Evolutionary conservation across 2,113 vertebrate species (phyloP).

Genomic region (Colinus virginianus): DNA sequence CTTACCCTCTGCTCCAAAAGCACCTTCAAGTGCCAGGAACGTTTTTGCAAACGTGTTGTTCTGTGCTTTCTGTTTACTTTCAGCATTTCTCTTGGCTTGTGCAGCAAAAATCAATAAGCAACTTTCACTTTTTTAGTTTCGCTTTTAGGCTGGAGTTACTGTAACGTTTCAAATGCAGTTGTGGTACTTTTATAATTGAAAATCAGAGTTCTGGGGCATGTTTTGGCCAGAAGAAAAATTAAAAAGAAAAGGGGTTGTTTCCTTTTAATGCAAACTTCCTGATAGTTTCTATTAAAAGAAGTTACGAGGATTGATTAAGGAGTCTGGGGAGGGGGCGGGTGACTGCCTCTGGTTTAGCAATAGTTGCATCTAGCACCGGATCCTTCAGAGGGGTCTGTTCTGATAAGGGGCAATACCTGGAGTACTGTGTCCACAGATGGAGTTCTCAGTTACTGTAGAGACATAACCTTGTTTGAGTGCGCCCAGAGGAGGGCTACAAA

Average conservation of each 20-base stretch:
- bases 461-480: too few relatives aligned
- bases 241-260: not conserved
- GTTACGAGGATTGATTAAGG: not conserved
- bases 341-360: not conserved
- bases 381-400: not conserved
- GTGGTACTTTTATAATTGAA: constrained; percentile 33
- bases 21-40: not conserved
- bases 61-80: constrained; percentile 47
- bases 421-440: too few relatives aligned
- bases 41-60: not conserved
- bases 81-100: constrained; percentile 25
- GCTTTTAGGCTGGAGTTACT: constrained; percentile 57
- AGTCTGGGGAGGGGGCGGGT: not conserved
- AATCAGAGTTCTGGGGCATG: not conserved
- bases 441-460: too few relatives aligned
- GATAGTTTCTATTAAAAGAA: not conserved
- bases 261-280: not conserved
- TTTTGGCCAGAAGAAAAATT: not conserved
- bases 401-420: not conserved
- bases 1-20: not conserved
- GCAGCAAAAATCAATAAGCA: constrained; percentile 36
- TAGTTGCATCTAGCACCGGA: not conserved
- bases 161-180: constrained; percentile 53
- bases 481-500: too few relatives aligned
- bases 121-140: constrained; percentile 74